phyloP scores from a whole-genome alignment of 2,113 vertebrate genomes.

The rat (Rattus norvegicus) region DNA sequence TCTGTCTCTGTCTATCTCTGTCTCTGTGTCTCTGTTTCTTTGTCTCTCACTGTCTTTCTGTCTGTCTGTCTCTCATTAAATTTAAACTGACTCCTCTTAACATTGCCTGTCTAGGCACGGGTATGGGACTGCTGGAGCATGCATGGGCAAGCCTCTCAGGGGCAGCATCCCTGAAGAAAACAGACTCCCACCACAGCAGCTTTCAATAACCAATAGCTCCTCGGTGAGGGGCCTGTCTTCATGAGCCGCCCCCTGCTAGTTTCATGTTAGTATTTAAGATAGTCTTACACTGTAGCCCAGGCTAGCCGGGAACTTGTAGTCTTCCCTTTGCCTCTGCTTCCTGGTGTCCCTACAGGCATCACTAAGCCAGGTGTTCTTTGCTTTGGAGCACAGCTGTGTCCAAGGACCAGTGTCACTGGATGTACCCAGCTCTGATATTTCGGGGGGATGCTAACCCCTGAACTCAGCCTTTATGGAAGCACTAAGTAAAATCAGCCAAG shows the following conservation, averaged over 20 bases:
- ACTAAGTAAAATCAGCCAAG: not conserved
- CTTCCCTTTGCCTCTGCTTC: not conserved
- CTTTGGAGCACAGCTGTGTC: accelerated
- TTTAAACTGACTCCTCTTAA: not conserved
- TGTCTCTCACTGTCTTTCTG: not conserved
- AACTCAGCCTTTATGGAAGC: not conserved
- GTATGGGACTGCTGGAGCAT: not conserved
- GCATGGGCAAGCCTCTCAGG: not conserved
- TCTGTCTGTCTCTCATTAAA: not conserved
- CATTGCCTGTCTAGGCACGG: not conserved
- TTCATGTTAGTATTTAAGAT: not conserved
- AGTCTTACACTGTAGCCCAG: not conserved
- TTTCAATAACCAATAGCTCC: too few relatives aligned
- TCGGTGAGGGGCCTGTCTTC: accelerated
- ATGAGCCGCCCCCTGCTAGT: not conserved
- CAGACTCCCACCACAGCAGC: not conserved
- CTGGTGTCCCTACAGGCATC: not conserved
- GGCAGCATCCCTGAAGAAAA: not conserved
- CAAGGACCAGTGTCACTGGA: not conserved
- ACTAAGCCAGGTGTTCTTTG: not conserved
- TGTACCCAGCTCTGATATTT: not conserved
- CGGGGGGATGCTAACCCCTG: not conserved
- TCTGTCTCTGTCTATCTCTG: not conserved
- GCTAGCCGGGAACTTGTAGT: not conserved
- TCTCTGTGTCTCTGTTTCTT: not conserved